Evolutionary conservation across 2,888 invertebrate species (phyloP).

Genomic region (Halictus quadricinctus): DNA sequence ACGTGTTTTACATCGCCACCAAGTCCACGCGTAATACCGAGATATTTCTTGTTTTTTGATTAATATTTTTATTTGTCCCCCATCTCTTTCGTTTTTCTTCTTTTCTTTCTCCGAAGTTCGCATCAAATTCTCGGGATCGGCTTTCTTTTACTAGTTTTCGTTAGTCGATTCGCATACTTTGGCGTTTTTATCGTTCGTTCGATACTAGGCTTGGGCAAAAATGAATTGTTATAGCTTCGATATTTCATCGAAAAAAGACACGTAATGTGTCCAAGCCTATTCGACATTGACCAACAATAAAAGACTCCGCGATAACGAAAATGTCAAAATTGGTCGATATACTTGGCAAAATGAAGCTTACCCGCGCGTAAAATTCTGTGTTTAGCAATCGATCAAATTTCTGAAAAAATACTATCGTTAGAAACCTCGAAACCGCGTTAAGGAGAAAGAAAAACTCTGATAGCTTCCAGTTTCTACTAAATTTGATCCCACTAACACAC

Average conservation of each 20-base stretch:
- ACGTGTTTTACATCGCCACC: slow-evolving; percentile 53
- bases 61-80: slow-evolving; percentile 23
- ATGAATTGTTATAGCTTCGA: no score
- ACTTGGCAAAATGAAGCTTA: neutral
- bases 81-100: slow-evolving; percentile 18
- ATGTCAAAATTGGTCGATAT: neutral
- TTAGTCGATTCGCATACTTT: neutral
- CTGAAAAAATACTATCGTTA: neutral
- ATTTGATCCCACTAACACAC: slow-evolving; percentile 65
- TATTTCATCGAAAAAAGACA: no score
- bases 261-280: neutral
- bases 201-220: neutral
- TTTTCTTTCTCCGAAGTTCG: slow-evolving; percentile 22
- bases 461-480: slow-evolving; percentile 67
- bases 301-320: neutral
- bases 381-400: neutral
- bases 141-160: neutral
- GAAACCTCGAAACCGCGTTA: slow-evolving; percentile 11
- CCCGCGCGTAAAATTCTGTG: neutral
- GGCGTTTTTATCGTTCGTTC: neutral
- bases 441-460: slow-evolving; percentile 43
- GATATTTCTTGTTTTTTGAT: slow-evolving; percentile 30
- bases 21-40: slow-evolving; percentile 53
- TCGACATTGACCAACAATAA: neutral
- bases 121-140: no score